Percentiles rank a stretch among this genome's conserved stretches.
Evolutionary conservation across 2,888 invertebrate genomes (phyloP).

Genomic region (Leuctra nigra): DNA sequence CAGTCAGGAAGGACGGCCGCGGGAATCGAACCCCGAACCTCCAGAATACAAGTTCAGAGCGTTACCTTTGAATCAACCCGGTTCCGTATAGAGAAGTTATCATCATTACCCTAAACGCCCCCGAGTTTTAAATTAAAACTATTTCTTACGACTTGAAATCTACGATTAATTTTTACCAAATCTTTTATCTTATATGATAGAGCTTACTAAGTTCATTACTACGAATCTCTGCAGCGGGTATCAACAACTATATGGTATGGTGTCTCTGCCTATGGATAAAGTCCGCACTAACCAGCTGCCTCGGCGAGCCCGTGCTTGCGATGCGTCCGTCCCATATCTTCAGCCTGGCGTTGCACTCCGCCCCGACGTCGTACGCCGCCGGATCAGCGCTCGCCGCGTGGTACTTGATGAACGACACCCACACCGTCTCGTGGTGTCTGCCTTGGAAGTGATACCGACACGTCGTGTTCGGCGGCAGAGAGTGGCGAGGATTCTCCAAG

Average conservation of each 20-base stretch:
- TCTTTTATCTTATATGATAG: no score
- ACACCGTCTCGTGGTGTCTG: slow-evolving; percentile 67
- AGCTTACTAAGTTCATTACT: no score
- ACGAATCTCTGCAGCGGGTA: no score
- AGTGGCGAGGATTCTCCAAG: slow-evolving; percentile 67
- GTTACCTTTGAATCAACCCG: no score
- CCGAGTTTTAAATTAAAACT: no score
- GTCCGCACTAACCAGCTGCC: slow-evolving; percentile 26
- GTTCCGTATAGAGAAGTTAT: no score
- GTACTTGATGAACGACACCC: slow-evolving; percentile 79
- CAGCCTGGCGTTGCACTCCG: slow-evolving; percentile 66
- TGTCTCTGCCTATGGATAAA: neutral
- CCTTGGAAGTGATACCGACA: slow-evolving; percentile 75
- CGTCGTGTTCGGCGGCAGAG: slow-evolving; percentile 73
- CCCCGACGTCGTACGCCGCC: slow-evolving; percentile 54
- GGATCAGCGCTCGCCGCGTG: slow-evolving; percentile 57
- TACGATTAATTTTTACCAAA: no score
- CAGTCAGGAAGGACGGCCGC: no score
- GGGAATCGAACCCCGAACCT: no score
- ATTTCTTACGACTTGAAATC: no score
- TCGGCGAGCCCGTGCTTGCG: slow-evolving; percentile 30
- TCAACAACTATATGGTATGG: neutral
- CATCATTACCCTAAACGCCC: no score
- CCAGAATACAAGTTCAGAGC: no score
- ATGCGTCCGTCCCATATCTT: slow-evolving; percentile 68